Evolutionary conservation across 2,113 vertebrate genomes (phyloP).

Genomic region (Chrysemys picta): DNA sequence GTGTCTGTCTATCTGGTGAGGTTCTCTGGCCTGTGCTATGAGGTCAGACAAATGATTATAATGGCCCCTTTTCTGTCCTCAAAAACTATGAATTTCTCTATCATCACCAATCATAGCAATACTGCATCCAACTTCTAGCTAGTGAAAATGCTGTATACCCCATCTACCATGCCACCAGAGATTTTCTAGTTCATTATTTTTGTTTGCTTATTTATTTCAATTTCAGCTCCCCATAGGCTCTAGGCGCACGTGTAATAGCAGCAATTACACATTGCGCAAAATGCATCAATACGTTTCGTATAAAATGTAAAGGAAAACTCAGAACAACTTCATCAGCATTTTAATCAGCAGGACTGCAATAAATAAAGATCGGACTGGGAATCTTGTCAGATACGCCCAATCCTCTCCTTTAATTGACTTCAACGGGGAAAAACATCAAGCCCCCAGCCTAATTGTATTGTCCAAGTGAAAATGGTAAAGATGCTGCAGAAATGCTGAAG

Average conservation of each 20-base stretch:
- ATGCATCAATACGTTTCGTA: slow-evolving; percentile 63
- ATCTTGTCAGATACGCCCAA: not conserved
- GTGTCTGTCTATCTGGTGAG: not conserved
- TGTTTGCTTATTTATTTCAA: slow-evolving; percentile 68
- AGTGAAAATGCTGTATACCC: not conserved
- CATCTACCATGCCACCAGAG: slow-evolving; percentile 25
- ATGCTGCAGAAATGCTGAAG: not conserved
- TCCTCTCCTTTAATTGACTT: not conserved
- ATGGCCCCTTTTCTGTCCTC: slow-evolving; percentile 37
- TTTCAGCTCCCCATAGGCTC: slow-evolving; percentile 51
- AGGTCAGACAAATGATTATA: slow-evolving; percentile 30
- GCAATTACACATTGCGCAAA: slow-evolving; percentile 68
- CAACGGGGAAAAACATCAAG: not conserved
- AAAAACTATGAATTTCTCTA: not conserved
- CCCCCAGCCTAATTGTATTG: not conserved
- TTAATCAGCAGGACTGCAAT: slow-evolving; percentile 52
- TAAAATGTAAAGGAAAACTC: slow-evolving; percentile 46
- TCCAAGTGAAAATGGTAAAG: not conserved
- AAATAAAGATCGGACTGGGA: not conserved
- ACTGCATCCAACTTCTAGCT: slow-evolving; percentile 69
- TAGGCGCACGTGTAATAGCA: slow-evolving; percentile 48
- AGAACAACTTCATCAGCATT: not conserved
- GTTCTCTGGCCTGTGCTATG: not conserved
- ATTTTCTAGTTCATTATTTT: slow-evolving; percentile 6
- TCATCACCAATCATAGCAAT: slow-evolving; percentile 40